Conservation (phyloP, 2,888 invertebrate species). For the Adelphocoris suturalis region DNA sequence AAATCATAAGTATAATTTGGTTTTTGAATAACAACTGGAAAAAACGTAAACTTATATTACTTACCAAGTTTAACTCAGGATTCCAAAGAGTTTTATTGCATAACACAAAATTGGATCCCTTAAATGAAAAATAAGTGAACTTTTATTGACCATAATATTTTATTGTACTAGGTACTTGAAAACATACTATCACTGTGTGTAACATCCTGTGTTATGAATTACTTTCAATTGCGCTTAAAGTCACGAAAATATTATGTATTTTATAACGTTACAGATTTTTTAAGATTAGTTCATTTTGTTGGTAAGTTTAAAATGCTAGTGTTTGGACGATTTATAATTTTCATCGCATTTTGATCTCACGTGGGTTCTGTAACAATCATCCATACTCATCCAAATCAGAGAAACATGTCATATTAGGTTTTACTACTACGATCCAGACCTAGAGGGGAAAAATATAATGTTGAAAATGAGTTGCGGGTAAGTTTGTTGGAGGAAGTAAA, state of each 20-base stretch:
- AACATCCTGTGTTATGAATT: not conserved
- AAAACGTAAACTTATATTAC: too few relatives aligned
- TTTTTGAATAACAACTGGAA: too few relatives aligned
- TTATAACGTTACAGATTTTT: conserved; percentile 65
- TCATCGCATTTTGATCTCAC: conserved; percentile 23
- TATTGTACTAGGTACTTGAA: too few relatives aligned
- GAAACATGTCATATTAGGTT: conserved; percentile 2
- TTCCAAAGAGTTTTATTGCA: too few relatives aligned
- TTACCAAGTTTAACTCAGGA: too few relatives aligned
- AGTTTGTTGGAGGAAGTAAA: not conserved
- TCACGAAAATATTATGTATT: not conserved
- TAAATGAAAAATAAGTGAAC: too few relatives aligned
- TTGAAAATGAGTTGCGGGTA: not conserved
- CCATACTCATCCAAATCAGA: not conserved
- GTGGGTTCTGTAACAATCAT: conserved; percentile 26
- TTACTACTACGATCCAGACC: not conserved
- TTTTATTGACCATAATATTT: too few relatives aligned
- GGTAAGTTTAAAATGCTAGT: conserved; percentile 63
- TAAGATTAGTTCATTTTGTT: conserved; percentile 62
- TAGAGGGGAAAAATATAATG: not conserved
- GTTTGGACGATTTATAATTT: conserved; percentile 45
- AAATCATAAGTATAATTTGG: too few relatives aligned
- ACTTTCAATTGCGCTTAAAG: not conserved
- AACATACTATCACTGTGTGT: too few relatives aligned
- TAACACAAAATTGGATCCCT: too few relatives aligned